Percentiles rank a stretch among this genome's conserved stretches.
Evolutionary conservation across 2,888 invertebrate species (phyloP).

Genomic region (Anoncus sp.): DNA sequence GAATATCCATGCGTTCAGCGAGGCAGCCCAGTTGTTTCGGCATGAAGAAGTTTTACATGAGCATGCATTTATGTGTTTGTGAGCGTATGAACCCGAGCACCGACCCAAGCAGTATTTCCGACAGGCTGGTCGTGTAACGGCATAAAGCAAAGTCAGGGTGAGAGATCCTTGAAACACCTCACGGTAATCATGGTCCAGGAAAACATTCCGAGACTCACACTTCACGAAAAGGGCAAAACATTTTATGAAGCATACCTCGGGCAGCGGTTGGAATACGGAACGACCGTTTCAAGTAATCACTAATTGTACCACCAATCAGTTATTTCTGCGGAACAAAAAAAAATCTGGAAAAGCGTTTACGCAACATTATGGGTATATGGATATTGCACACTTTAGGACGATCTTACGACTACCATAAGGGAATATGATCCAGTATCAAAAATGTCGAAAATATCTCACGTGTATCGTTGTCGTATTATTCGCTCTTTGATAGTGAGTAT

Average conservation of each 20-base stretch:
- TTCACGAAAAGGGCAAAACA: slow-evolving; percentile 66
- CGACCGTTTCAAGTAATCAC: slow-evolving; percentile 71
- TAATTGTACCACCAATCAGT: slow-evolving; percentile 77
- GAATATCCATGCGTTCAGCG: slow-evolving; percentile 36
- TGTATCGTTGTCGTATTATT: too few relatives aligned
- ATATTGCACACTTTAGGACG: too few relatives aligned
- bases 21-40: slow-evolving; percentile 23
- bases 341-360: slow-evolving; percentile 9
- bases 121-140: slow-evolving; percentile 29
- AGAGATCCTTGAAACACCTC: slow-evolving; percentile 24
- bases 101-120: slow-evolving; percentile 47
- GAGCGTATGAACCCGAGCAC: slow-evolving; percentile 8
- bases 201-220: slow-evolving; percentile 32
- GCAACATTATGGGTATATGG: too few relatives aligned
- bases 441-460: too few relatives aligned
- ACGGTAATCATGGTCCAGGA: slow-evolving; percentile 27
- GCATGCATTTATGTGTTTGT: background rate
- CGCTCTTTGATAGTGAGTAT: too few relatives aligned
- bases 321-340: slow-evolving; percentile 61
- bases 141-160: background rate
- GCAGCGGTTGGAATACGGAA: slow-evolving; percentile 72
- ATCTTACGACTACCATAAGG: too few relatives aligned
- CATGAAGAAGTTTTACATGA: slow-evolving; percentile 28
- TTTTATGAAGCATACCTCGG: slow-evolving; percentile 76
- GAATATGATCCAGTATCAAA: too few relatives aligned